Evolutionary conservation across 30 jellyfish, hydroid and myxozoan genomes (phyloP).

Genomic region (Aurelia aurita complex sp. Pacific): DNA sequence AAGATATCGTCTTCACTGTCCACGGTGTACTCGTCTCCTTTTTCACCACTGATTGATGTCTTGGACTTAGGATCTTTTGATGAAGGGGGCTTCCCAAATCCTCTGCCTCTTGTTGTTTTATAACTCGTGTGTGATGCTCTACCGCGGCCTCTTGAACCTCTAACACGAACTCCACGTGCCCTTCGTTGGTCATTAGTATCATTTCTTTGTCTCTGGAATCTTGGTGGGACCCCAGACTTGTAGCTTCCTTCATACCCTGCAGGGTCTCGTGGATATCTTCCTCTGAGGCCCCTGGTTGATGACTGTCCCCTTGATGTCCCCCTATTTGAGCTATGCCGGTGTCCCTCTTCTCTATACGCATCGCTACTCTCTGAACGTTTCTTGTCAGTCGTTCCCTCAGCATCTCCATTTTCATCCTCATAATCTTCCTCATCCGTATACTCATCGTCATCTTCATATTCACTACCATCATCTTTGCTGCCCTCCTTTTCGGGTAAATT

Average conservation of each 20-base stretch:
- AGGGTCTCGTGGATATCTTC: conserved; percentile 33
- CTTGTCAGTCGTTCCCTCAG: background rate
- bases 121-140: conserved; percentile 16
- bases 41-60: conserved; percentile 22
- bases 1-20: conserved; percentile 52
- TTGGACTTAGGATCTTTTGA: conserved; percentile 28
- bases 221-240: conserved; percentile 50
- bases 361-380: no score
- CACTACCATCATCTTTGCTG: conserved; percentile 23
- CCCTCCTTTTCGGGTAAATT: background rate
- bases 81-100: conserved; percentile 36
- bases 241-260: conserved; percentile 23
- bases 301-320: conserved; percentile 36
- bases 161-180: conserved; percentile 34
- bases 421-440: background rate
- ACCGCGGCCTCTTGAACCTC: conserved; percentile 61
- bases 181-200: conserved; percentile 16
- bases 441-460: conserved; percentile 15
- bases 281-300: conserved; percentile 22
- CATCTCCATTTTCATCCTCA: conserved; percentile 9
- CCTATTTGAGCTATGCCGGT: conserved; percentile 5
- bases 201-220: conserved; percentile 37
- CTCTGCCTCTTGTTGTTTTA: conserved; percentile 53
- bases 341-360: background rate
- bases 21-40: conserved; percentile 43